These are phyloP conservation scores for Dolichotis patagonum DNA, from an alignment of 2,113 vertebrate genomes.

Conservation along the genomic window DNA sequence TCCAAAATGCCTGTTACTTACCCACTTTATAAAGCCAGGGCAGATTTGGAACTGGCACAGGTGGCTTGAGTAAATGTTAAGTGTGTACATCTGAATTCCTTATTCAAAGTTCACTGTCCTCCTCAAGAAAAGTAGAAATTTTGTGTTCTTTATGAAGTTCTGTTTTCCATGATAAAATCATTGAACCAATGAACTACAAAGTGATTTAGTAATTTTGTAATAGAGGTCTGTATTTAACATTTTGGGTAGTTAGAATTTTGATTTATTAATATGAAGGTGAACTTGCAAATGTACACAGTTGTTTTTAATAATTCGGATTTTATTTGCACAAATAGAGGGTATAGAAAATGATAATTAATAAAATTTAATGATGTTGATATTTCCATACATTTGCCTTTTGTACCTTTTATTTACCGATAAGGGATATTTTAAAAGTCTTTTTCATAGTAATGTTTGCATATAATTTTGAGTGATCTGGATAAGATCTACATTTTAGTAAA, in stretches of 20 bases:
- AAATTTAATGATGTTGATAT: background rate
- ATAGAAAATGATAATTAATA: conserved; percentile 41
- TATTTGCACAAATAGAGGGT: background rate
- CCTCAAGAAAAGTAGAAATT: conserved; percentile 5
- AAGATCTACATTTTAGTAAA: conserved; percentile 14
- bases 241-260: conserved; percentile 44
- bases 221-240: background rate
- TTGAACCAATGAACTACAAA: conserved; percentile 55
- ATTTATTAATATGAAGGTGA: background rate
- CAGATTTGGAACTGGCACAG: background rate
- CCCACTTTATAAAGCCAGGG: background rate
- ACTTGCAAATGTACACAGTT: conserved; percentile 1
- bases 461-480: background rate
- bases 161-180: conserved; percentile 47
- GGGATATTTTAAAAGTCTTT: background rate
- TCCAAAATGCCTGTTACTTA: background rate
- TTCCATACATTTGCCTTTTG: background rate
- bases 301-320: conserved; percentile 35
- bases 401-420: background rate
- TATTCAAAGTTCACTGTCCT: background rate
- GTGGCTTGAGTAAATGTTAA: conserved; percentile 12
- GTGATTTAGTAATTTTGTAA: conserved; percentile 47
- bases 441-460: background rate
- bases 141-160: conserved; percentile 31
- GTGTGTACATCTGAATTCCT: background rate